phyloP scores from a whole-genome alignment of 2,888 invertebrate genomes.

The Zaprionus obscuricornis region DNA sequence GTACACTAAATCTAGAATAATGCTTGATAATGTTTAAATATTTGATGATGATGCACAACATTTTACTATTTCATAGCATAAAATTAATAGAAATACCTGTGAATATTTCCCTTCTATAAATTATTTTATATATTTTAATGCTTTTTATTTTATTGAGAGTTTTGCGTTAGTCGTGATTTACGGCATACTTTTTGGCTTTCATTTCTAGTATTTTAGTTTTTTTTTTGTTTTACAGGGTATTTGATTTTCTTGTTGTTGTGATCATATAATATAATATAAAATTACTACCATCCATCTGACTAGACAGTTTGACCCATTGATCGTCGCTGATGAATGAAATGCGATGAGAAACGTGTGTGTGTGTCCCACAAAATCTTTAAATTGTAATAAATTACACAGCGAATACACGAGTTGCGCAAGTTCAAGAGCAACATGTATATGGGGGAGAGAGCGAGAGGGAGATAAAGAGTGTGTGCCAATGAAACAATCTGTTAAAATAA shows the following conservation, averaged over 20 bases:
- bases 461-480: constrained; percentile 18
- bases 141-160: no score
- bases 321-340: background rate
- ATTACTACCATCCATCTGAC: background rate
- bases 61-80: no score
- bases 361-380: constrained; percentile 35
- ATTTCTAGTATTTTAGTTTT: constrained; percentile 4
- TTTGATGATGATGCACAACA: no score
- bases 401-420: constrained; percentile 54
- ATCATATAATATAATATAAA: no score
- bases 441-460: no score
- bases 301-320: constrained; percentile 25
- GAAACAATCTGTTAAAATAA: constrained; percentile 41
- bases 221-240: no score
- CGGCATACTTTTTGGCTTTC: constrained; percentile 15
- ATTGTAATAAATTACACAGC: constrained; percentile 52
- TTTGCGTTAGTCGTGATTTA: no score
- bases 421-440: constrained; percentile 70
- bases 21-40: no score
- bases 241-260: background rate
- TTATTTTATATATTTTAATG: no score
- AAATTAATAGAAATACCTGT: no score
- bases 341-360: constrained; percentile 15
- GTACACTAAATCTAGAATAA: no score
- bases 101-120: no score